Percentiles rank a stretch among this genome's conserved stretches.
These are phyloP conservation scores for Gambusia holbrooki DNA, from an alignment of 2,113 vertebrate species.

Conservation along the genomic window DNA sequence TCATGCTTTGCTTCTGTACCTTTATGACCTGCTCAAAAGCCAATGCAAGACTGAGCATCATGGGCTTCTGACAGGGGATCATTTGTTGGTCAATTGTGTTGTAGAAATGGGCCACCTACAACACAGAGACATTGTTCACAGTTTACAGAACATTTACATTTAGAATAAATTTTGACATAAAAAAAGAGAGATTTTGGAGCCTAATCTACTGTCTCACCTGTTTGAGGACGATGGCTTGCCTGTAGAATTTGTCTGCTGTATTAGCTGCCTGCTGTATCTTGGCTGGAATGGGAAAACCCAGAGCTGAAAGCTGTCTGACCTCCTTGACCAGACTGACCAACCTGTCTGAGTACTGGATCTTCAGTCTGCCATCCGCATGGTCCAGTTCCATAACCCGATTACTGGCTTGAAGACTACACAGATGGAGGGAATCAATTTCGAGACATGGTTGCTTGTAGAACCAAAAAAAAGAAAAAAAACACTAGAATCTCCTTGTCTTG, in stretches of 20 bases:
- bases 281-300: conserved; percentile 91
- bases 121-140: conserved; percentile 5
- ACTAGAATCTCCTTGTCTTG: too few relatives aligned
- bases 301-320: conserved; percentile 92
- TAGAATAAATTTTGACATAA: neutral
- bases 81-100: conserved; percentile 99
- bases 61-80: conserved; percentile 97
- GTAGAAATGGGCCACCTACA: conserved; percentile 97
- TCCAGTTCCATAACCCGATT: conserved; percentile 94
- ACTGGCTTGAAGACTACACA: conserved; percentile 87
- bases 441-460: neutral
- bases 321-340: conserved; percentile 90
- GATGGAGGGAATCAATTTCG: neutral
- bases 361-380: conserved; percentile 86
- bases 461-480: too few relatives aligned
- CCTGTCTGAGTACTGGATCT: conserved; percentile 94
- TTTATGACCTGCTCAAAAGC: conserved; percentile 98
- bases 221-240: conserved; percentile 94
- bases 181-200: neutral
- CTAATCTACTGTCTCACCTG: conserved; percentile 78
- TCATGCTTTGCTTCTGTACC: conserved; percentile 71
- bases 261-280: conserved; percentile 89
- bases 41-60: conserved; percentile 95
- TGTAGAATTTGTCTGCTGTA: conserved; percentile 92
- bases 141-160: too few relatives aligned